These are phyloP conservation scores for Pomacea maculata DNA, from an alignment of 1,140 invertebrate species.

Conservation along the genomic window DNA sequence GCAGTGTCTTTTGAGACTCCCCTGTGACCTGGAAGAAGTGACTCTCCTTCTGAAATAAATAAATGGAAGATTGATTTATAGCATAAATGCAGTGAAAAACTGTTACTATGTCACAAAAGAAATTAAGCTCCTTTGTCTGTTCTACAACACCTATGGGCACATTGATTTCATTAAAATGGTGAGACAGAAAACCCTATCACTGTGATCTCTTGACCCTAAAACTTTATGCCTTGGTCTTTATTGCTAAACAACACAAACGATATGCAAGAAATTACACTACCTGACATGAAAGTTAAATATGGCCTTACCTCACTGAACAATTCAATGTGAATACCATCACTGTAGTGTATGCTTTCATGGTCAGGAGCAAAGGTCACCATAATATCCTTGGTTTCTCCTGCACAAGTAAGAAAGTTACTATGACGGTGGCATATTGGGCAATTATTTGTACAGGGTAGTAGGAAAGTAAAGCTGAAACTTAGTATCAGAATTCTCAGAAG, in stretches of 20 bases:
- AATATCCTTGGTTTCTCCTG: conserved; percentile 59
- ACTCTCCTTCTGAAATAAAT: conserved; percentile 53
- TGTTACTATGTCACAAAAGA: too few relatives aligned
- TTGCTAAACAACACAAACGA: too few relatives aligned
- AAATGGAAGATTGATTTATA: neutral
- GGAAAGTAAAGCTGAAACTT: too few relatives aligned
- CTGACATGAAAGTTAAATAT: conserved; percentile 3
- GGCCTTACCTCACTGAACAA: conserved; percentile 34
- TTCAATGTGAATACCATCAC: conserved; percentile 60
- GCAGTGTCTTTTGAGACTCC: conserved; percentile 51
- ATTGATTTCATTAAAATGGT: too few relatives aligned
- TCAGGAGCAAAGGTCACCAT: conserved; percentile 65
- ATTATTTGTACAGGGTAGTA: neutral
- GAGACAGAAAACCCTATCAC: too few relatives aligned
- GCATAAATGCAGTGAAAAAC: too few relatives aligned
- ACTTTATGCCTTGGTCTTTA: too few relatives aligned
- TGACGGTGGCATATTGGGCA: neutral
- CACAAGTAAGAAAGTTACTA: conserved; percentile 17
- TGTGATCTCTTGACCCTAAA: too few relatives aligned
- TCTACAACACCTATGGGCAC: too few relatives aligned
- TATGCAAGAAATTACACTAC: too few relatives aligned
- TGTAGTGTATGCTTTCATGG: conserved; percentile 62
- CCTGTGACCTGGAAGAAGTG: conserved; percentile 58
- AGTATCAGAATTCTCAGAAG: too few relatives aligned
- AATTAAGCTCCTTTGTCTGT: too few relatives aligned